These are phyloP conservation scores for Ancistrus triradiatus DNA, from an alignment of 2,113 vertebrate species.

Conservation along the genomic window DNA sequence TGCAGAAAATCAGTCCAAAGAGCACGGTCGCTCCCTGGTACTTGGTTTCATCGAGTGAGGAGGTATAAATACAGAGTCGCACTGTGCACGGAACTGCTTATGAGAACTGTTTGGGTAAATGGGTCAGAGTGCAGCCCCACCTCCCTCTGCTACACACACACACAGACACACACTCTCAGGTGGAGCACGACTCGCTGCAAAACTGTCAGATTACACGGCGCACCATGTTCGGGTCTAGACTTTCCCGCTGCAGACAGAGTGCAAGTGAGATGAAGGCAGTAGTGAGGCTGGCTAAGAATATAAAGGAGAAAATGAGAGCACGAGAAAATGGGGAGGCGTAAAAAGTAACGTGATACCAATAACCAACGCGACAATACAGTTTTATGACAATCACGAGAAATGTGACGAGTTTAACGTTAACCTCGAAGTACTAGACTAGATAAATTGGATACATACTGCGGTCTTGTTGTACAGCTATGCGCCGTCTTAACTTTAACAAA, in stretches of 20 bases:
- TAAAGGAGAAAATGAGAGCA: conserved; percentile 18
- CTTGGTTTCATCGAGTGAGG: too few species aligned
- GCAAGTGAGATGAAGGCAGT: background rate
- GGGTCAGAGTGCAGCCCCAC: conserved; percentile 55
- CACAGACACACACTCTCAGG: conserved; percentile 24
- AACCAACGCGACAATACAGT: too few species aligned
- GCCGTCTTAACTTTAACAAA: too few species aligned
- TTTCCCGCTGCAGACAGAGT: conserved; percentile 22
- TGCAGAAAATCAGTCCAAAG: conserved; percentile 26
- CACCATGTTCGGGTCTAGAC: conserved; percentile 25
- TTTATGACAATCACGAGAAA: too few species aligned
- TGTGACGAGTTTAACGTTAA: too few species aligned
- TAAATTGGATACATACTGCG: too few species aligned
- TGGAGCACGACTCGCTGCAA: conserved; percentile 27
- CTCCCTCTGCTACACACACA: conserved; percentile 24
- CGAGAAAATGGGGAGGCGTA: too few species aligned
- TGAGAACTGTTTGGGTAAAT: conserved; percentile 47
- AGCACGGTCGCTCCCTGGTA: too few species aligned
- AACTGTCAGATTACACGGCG: conserved; percentile 43
- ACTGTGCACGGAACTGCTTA: conserved; percentile 38
- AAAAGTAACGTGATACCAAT: too few species aligned
- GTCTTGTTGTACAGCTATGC: too few species aligned
- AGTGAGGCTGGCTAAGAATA: too few species aligned
- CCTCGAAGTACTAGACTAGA: too few species aligned
- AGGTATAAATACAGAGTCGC: conserved; percentile 51